These are phyloP conservation scores for Lepilemur septentrionalis DNA, from an alignment of 2,797 vertebrate species.

Conservation along the genomic window DNA sequence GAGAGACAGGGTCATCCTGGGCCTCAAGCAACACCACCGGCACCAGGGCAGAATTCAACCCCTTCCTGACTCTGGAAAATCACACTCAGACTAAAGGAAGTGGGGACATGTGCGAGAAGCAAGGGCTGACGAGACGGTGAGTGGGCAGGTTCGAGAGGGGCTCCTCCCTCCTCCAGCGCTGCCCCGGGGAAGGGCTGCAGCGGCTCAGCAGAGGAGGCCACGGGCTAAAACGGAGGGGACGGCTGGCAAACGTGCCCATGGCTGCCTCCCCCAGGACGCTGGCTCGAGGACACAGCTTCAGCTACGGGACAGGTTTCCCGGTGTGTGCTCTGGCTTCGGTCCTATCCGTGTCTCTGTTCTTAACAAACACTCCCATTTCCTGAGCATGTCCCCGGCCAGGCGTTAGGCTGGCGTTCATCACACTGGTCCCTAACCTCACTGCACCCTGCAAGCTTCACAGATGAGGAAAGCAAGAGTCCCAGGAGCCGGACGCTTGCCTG, in stretches of 20 bases:
- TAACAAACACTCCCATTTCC: accelerated
- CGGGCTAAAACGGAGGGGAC: accelerated
- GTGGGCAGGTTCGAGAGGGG: accelerated
- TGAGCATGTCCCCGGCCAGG: not conserved
- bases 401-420: accelerated
- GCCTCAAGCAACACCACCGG: accelerated
- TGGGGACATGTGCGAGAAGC: accelerated
- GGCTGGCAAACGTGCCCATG: not conserved
- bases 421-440: not conserved
- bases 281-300: not conserved
- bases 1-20: not conserved
- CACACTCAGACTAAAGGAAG: not conserved
- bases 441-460: not conserved
- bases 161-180: accelerated
- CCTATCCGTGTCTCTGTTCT: not conserved
- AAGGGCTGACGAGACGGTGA: accelerated
- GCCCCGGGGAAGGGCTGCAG: too few relatives aligned
- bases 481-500: too few relatives aligned
- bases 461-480: accelerated
- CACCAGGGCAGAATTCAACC: accelerated
- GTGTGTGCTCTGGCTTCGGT: accelerated
- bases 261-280: accelerated
- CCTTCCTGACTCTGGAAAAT: not conserved
- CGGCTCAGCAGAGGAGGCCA: accelerated
- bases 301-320: accelerated